phyloP scores from a whole-genome alignment of 2,113 vertebrate species.

The Apodemus sylvaticus region DNA sequence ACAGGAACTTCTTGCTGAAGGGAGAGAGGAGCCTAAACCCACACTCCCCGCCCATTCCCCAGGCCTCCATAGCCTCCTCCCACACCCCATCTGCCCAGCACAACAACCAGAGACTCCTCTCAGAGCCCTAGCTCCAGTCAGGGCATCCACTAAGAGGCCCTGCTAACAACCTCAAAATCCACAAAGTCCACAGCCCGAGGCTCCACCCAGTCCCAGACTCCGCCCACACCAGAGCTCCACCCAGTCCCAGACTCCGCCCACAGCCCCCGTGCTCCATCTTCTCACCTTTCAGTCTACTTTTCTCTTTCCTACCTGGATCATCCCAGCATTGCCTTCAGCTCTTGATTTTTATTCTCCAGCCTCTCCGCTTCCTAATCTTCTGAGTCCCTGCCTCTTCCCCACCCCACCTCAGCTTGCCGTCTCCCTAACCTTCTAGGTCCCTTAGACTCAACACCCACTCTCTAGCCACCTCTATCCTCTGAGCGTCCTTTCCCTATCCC shows the following conservation, averaged over 20 bases:
- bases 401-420: not conserved
- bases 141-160: no score
- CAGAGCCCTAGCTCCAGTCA: not conserved
- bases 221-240: not conserved
- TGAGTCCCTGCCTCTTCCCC: no score
- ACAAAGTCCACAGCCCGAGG: accelerated
- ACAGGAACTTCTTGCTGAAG: slow-evolving; percentile 80
- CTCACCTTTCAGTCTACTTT: not conserved
- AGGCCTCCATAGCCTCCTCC: not conserved
- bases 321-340: not conserved
- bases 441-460: not conserved
- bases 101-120: not conserved
- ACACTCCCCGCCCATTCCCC: not conserved
- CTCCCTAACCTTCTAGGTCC: not conserved
- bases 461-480: not conserved
- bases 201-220: not conserved
- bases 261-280: not conserved
- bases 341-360: not conserved
- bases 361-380: not conserved
- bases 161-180: not conserved
- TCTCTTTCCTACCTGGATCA: no score
- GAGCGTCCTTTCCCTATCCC: not conserved
- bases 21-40: not conserved
- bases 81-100: not conserved
- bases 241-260: not conserved